Percentiles rank a stretch among this genome's conserved stretches.
phyloP scores from a whole-genome alignment of 1,140 invertebrate species.

The Drosophila kepulauana region DNA sequence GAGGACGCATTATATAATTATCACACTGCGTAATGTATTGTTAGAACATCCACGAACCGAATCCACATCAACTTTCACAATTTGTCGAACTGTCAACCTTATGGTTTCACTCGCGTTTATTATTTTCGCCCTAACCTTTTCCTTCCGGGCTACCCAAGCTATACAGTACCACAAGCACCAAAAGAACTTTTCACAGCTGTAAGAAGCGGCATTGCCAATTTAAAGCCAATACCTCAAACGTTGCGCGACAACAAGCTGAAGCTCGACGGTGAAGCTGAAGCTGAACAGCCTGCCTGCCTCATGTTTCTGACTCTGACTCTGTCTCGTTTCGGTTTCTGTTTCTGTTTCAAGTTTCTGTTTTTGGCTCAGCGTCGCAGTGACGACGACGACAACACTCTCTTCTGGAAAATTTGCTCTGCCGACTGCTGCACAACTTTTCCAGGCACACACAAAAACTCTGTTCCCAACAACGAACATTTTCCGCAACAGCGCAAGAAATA shows the following conservation, averaged over 20 bases:
- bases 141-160: not conserved
- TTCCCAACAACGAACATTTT: slow-evolving; percentile 8
- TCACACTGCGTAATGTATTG: slow-evolving; percentile 23
- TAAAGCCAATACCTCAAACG: slow-evolving; percentile 27
- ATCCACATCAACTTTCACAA: slow-evolving; percentile 25
- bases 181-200: slow-evolving; percentile 20
- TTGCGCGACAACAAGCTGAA: slow-evolving; percentile 25
- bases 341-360: slow-evolving; percentile 46
- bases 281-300: slow-evolving; percentile 35
- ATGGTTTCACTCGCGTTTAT: slow-evolving; percentile 15
- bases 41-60: slow-evolving; percentile 12
- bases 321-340: slow-evolving; percentile 22
- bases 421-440: slow-evolving; percentile 49
- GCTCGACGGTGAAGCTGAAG: slow-evolving; percentile 6
- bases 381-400: slow-evolving; percentile 34
- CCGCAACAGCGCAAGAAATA: slow-evolving; percentile 14
- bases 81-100: slow-evolving; percentile 1
- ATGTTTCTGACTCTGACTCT: slow-evolving; percentile 34
- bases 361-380: slow-evolving; percentile 14
- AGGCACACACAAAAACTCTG: slow-evolving; percentile 33
- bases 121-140: slow-evolving; percentile 23
- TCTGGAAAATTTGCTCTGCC: slow-evolving; percentile 34
- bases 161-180: no score
- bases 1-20: slow-evolving; percentile 47
- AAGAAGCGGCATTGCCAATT: not conserved